Conservation (phyloP, 2,113 vertebrate species). For the Oncorhynchus kisutch region DNA sequence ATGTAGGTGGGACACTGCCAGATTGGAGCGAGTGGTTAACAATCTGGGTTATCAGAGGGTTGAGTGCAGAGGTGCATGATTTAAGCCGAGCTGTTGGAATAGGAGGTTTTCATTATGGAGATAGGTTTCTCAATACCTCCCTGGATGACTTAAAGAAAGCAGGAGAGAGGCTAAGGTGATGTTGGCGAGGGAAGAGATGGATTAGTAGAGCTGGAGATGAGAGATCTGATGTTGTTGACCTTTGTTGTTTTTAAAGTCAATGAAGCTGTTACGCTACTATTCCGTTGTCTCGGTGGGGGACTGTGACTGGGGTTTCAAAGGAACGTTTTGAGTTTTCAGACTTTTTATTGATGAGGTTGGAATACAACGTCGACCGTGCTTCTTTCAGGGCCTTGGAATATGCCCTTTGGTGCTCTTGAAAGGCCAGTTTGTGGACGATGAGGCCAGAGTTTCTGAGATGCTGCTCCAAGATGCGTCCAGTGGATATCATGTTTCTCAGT, state of each 20-base stretch:
- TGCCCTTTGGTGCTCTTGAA: slow-evolving; percentile 7
- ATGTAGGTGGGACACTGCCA: too few relatives aligned
- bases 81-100: too few relatives aligned
- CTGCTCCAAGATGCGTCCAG: slow-evolving; percentile 12
- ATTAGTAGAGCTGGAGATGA: neutral
- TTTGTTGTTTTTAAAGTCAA: neutral
- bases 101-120: too few relatives aligned
- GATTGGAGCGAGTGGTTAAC: too few relatives aligned
- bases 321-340: slow-evolving; percentile 17
- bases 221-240: neutral
- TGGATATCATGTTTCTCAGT: slow-evolving; percentile 10
- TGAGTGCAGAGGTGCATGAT: too few relatives aligned
- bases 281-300: neutral
- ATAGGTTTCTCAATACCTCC: too few relatives aligned
- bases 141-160: neutral
- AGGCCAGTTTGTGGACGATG: slow-evolving; percentile 8
- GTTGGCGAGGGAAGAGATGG: neutral
- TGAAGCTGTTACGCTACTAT: neutral
- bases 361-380: slow-evolving; percentile 3
- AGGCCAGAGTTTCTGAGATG: slow-evolving; percentile 7
- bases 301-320: slow-evolving; percentile 6
- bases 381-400: slow-evolving; percentile 11
- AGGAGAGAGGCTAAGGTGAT: neutral
- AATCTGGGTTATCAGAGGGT: too few relatives aligned
- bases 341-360: slow-evolving; percentile 7